Base-by-base conservation (phyloP, 2,113 vertebrate species). In the Mesoclemmys tuberculata region DNA sequence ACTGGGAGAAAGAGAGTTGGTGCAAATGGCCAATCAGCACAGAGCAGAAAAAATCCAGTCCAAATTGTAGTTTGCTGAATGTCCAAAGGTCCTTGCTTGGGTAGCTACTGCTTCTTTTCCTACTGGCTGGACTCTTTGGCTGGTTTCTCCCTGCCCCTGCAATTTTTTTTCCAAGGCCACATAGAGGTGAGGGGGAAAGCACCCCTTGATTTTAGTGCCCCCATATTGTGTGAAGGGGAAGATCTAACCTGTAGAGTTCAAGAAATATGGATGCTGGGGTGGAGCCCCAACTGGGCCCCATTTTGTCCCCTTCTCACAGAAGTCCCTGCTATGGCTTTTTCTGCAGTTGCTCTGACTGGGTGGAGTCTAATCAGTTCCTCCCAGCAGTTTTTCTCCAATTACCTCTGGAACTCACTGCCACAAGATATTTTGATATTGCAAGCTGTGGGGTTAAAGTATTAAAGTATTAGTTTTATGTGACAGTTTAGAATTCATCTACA, bases 331-430 rank as follows among this genome's bases (percentile, higher is more conserved):
- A 3, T 85, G 82, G 88, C 71, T 0, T 26, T 84, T 96, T 10
- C 31, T 14, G 90, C 97, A 97, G 95, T 93, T 97, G 94, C 48
- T 92, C 29, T 88, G 79, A 55, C 44, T 61, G 90, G 86, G 8
- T 22, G 75, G 51, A 79, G 93, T 21, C 77, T 41, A 38, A 41
- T 51, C 64, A 54, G 27, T 35, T 77, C 51, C 10, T 86, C 31
- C 27, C 26, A 61, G n/a, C 18, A 46, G 14, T 3, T 51, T 2
- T 52, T 8, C 8, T 8, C 51, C n/a, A n/a, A 27, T 46, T 78
- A 71, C 14, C 51, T 82, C 78, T 38, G n/a, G 13, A 52, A 49
- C 27, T 61, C 35, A 11, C 26, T 93, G 77, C 44, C 89, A 46
- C 31, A 41, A 31, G 21, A 48, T 8, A 22, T 82, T 38, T 6